A percentile compares a stretch with the other conserved stretches of the same genome.
phyloP scores from a whole-genome alignment of 2,888 invertebrate species.

The Drosophila lacicola region DNA sequence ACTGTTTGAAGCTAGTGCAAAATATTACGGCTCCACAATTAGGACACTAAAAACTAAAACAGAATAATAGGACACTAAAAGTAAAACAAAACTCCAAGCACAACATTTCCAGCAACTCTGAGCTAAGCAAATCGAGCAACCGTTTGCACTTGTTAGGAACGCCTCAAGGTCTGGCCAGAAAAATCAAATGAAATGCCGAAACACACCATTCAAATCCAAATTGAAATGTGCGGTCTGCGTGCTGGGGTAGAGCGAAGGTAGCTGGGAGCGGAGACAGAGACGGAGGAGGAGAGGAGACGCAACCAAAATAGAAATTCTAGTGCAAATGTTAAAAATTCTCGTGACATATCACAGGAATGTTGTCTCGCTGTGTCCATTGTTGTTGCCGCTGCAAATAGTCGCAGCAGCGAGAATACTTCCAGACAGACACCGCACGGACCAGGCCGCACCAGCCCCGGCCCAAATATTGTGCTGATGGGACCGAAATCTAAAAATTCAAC shows the following conservation, averaged over 20 bases:
- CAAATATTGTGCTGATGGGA: conserved; percentile 49
- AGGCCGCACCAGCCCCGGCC: conserved; percentile 2
- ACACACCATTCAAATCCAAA: conserved; percentile 16
- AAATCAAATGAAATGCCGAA: conserved; percentile 16
- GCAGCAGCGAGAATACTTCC: conserved; percentile 45
- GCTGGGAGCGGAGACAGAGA: not conserved
- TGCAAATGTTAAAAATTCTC: conserved; percentile 69
- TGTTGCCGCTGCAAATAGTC: conserved; percentile 38
- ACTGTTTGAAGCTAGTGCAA: not conserved
- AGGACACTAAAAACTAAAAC: not conserved
- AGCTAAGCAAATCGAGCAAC: conserved; percentile 24
- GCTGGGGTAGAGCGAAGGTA: conserved; percentile 12
- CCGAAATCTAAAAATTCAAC: conserved; percentile 37
- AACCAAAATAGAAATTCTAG: conserved; percentile 70
- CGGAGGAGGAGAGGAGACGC: not conserved
- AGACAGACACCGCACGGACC: conserved; percentile 33
- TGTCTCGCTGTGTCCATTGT: conserved; percentile 43
- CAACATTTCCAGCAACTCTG: conserved; percentile 23
- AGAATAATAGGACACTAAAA: not conserved
- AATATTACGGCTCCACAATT: not conserved
- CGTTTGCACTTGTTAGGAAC: conserved; percentile 39
- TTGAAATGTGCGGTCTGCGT: conserved; percentile 21
- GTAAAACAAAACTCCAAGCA: conserved; percentile 24
- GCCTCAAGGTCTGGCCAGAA: conserved; percentile 43
- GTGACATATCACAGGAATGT: conserved; percentile 70